Conservation (phyloP, 1,140 invertebrate species). For the Drosophila serrata region DNA sequence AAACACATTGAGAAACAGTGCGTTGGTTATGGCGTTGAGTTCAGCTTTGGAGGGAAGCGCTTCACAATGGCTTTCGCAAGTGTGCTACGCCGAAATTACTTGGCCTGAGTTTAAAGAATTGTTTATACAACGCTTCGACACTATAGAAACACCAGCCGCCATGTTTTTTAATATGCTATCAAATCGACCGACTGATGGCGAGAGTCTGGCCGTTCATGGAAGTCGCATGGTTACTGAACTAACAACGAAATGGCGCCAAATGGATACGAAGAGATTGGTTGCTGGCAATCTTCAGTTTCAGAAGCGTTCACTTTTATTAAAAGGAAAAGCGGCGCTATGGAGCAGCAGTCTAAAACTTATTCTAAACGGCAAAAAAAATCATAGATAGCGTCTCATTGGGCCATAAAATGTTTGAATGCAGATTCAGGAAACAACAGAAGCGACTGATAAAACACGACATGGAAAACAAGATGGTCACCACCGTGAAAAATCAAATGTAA, state of each 20-base stretch:
- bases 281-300: conserved; percentile 27
- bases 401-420: too few relatives aligned
- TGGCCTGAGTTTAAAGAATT: conserved; percentile 61
- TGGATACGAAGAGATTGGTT: conserved; percentile 35
- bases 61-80: too few relatives aligned
- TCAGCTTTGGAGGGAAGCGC: too few relatives aligned
- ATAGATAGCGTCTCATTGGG: too few relatives aligned
- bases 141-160: conserved; percentile 28
- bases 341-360: too few relatives aligned
- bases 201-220: conserved; percentile 23
- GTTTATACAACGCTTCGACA: conserved; percentile 59
- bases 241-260: conserved; percentile 32
- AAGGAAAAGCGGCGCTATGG: too few relatives aligned
- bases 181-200: conserved; percentile 29
- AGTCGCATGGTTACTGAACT: conserved; percentile 31
- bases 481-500: too few relatives aligned
- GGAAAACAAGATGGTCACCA: too few relatives aligned
- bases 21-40: conserved; percentile 30
- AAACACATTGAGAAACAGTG: conserved; percentile 17
- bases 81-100: conserved; percentile 71
- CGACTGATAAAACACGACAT: too few relatives aligned
- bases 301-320: background rate
- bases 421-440: too few relatives aligned
- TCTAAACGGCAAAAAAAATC: too few relatives aligned
- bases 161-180: conserved; percentile 45